Evolutionary conservation across 2,888 invertebrate genomes (phyloP).

Genomic region (Andrena hattorfiana): DNA sequence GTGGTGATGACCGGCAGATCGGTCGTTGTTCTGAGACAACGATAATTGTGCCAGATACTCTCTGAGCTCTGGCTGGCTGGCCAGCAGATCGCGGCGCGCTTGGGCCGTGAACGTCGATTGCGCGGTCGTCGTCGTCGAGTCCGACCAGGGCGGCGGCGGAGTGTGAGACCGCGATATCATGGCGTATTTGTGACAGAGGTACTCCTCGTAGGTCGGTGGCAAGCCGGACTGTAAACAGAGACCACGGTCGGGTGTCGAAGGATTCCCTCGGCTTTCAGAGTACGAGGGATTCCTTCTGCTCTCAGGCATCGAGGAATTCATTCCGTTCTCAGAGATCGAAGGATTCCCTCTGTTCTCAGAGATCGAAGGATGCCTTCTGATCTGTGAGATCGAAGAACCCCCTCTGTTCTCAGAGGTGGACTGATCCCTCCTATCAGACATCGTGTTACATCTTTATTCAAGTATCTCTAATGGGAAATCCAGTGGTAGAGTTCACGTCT

Average conservation of each 20-base stretch:
- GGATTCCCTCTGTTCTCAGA: no score
- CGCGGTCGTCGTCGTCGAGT: slow-evolving; percentile 67
- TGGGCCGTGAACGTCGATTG: slow-evolving; percentile 46
- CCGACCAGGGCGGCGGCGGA: slow-evolving; percentile 84
- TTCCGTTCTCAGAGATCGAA: background rate
- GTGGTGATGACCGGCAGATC: slow-evolving; percentile 45
- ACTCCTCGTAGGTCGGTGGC: slow-evolving; percentile 84
- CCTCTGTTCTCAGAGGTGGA: no score
- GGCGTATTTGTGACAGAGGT: slow-evolving; percentile 80
- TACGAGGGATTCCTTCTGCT: no score
- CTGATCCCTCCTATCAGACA: no score
- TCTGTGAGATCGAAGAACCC: no score
- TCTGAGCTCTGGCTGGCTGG: slow-evolving; percentile 79
- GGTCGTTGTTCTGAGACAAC: slow-evolving; percentile 68
- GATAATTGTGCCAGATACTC: slow-evolving; percentile 79
- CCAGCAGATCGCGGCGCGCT: slow-evolving; percentile 76
- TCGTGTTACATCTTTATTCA: background rate
- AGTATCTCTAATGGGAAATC: background rate
- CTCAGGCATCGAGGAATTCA: no score
- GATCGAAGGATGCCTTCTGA: no score
- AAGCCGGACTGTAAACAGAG: slow-evolving; percentile 78
- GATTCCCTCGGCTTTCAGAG: background rate
- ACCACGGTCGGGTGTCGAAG: background rate
- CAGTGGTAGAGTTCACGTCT: background rate
- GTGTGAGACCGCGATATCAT: slow-evolving; percentile 82